Percentiles rank a stretch among this genome's conserved stretches.
Conservation (phyloP, 35 echinoderm and acorn worm species). For the Ophioderma brevispina region DNA sequence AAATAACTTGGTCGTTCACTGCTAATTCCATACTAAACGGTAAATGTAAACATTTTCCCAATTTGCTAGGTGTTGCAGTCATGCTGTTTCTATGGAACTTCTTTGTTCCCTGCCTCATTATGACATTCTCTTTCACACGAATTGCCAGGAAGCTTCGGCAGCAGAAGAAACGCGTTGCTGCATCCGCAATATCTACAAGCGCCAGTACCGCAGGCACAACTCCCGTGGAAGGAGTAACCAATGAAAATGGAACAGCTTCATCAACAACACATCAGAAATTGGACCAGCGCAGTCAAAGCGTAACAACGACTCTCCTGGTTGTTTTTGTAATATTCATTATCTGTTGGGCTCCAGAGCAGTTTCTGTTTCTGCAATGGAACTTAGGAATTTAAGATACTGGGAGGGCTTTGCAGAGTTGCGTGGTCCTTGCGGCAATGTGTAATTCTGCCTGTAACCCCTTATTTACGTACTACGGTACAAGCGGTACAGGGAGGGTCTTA, state of each 20-base stretch:
- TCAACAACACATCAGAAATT: neutral
- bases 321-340: neutral
- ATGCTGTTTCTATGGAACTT: neutral
- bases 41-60: neutral
- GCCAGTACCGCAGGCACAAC: neutral
- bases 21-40: neutral
- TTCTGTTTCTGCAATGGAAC: neutral
- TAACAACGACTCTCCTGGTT: neutral
- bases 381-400: neutral
- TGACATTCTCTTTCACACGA: neutral
- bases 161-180: neutral
- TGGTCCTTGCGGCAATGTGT: neutral
- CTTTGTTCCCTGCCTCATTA: neutral
- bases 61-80: neutral
- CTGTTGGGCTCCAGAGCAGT: neutral
- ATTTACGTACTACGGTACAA: neutral
- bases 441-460: neutral
- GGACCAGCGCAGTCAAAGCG: neutral
- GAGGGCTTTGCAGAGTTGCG: neutral
- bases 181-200: neutral
- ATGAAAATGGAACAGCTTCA: neutral
- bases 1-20: neutral
- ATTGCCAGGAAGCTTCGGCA: neutral
- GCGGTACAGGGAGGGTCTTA: neutral
- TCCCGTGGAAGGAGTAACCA: neutral